Base-by-base conservation (phyloP, 2,797 vertebrate genomes). In the Semotilus atromaculatus region DNA sequence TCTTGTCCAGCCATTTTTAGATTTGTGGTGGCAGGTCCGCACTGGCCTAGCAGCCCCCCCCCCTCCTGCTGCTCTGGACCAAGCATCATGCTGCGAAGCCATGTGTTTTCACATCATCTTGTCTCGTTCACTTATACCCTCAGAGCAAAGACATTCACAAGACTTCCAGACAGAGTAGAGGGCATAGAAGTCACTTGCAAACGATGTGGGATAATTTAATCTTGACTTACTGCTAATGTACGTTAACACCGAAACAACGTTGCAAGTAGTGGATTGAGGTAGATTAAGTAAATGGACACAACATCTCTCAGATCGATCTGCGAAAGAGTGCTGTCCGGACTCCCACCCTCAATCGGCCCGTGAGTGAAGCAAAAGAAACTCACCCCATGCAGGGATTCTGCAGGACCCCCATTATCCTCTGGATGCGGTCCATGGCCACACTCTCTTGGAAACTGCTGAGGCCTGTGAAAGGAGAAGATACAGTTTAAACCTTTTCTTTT, bases 391-490 rank as follows among this genome's bases (percentile, higher is more conserved):
- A 93, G 18, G 95, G 95, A 90, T 96, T 96, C 91, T 94, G 94
- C 86, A 96, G 91, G 76, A 96, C 94, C 66, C 95, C 95, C 95
- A 95, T 95, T 92, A 96, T 96, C 93, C 95, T 95, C 90, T 96
- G 95, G 86, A 96, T 96, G 88, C 95, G 89, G 91, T 96, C 95
- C 93, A 96, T 95, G 83, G 95, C 95, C 88, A 96, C 95, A 34
- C 95, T 96, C 92, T 96, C 95, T 89, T 96, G 95, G 91, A 96
- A 96, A 93, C 93, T 95, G 94, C 95, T 96, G 92, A 96, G 95
- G 89, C 95, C 95, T 96, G 88, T 82, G 87, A 92, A 93, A 90
- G 86, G 85, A 89, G 84, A 78, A 91, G 89, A 89, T 23, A 34
- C n/a, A 40, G 89, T 91, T 90, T 84, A 76, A 82, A 82, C 29